Base-by-base conservation (phyloP, 1,140 invertebrate genomes). In the Diorhabda elongata region DNA sequence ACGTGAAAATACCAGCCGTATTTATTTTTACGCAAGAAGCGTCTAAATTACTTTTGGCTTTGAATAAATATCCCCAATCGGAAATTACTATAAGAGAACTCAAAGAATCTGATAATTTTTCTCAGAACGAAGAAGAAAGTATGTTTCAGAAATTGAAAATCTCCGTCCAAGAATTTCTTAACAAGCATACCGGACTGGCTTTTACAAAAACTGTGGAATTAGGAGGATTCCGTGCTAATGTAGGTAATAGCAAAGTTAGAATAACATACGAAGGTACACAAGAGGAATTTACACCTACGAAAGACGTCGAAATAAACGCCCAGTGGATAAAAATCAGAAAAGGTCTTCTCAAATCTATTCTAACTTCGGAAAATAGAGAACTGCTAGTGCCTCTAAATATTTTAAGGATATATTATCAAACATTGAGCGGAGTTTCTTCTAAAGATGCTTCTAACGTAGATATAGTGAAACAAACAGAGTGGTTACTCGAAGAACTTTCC, bases 11-110 rank as follows among this genome's bases (percentile, higher is more conserved):
- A 78, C 95, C 96, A 0, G 86, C 95, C 9, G 91, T 97, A 0
- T 98, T 98, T 80, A 84, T 98, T 6, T 98, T 95, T 80, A 86
- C 86, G n/a, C 80, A 86, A 66, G 95, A 98, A 79, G 93, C 89
- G 6, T 79, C 83, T 61, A 82, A 86, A 73, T 79, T 97, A 5
- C 73, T 89, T 2, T 82, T 87, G 57, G 84, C 87, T 26, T 78
- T 90, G 44, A 71, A 77, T 6, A 74, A 79, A 8, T 77, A 88
- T 66, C 84, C 86, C 0, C 75, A 80, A 0, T 74, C 87, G 8
- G 75, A 83, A 44, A 80, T 89, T 0, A 85, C 84, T 0, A 78
- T 90, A 0, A 82, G 83, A 4, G 85, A 86, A 71, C 73, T 83
- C 3, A 82, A 80, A 64, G 73, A 75, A 62, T 62, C 60, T 0